Evolutionary conservation across 2,888 invertebrate species (phyloP), one percentile per base, ranked within the genome.

Genomic region (Tetranychus truncatus): DNA sequence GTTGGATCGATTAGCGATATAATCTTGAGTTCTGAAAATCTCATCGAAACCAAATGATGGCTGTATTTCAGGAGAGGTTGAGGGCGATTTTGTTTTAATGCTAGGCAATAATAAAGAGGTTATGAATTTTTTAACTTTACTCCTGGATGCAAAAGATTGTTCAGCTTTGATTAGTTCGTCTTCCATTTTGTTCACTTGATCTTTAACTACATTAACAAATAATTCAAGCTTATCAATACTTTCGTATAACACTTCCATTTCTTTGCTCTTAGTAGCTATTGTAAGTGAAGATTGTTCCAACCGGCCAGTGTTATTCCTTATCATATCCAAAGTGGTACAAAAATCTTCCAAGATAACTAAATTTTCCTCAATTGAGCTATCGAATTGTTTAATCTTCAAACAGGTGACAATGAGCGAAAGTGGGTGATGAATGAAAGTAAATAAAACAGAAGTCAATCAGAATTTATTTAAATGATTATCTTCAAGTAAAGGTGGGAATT

Each of bases 291-390:
- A 55, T n/a, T 76, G 73, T 20, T 76, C 76, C 8, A 77, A n/a
- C 71, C 73, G 73, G 7, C 44, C 65, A 55, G 44, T 75, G 44
- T 74, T 74, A 65, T 74, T 74, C 45, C 77, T 75, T 18, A 77
- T 75, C 71, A 76, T 65, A 45, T 77, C 77, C 8, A 77, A 46
- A 45, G 76, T 34, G 6, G 75, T 75, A 69, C 76, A 77, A 45
- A 76, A 77, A 55, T 77, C 77, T 76, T 77, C 77, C 74, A 77
- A 73, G 46, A 76, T 76, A 6, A 76, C 75, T 34, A 77, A 74
- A 20, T 77, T 55, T n/a, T 77, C 74, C 73, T 77, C 77, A 65
- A 77, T 74, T 1, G 72, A 46, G 24, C 76, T 76, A 24, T 77
- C 75, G 8, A 76, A 71, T 69, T 74, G 72, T 45, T 74, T 74